Percentiles rank a stretch among this genome's conserved stretches.
Evolutionary conservation across 2,797 vertebrate genomes (phyloP).

Genomic region (Sitta carolinensis): DNA sequence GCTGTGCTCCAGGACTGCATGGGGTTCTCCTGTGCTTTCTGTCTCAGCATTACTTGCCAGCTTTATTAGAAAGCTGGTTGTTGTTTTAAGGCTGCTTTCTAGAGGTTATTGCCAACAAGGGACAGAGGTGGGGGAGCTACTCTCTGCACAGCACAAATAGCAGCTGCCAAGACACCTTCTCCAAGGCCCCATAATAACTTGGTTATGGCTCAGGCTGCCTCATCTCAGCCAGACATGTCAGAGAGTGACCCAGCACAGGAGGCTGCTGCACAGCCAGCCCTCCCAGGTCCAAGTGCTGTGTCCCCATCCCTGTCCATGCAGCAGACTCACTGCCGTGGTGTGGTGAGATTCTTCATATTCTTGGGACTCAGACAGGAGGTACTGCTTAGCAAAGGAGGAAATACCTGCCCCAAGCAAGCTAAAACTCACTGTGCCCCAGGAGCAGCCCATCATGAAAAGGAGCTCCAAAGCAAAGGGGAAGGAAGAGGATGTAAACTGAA

Average conservation of each 20-base stretch:
- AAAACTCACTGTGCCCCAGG: not conserved
- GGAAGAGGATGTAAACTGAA: not conserved
- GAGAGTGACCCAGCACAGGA: not conserved
- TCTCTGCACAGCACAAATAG: not conserved
- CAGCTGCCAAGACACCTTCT: constrained; percentile 54
- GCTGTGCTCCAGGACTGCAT: not conserved
- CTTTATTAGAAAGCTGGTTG: constrained; percentile 41
- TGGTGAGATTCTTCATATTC: accelerated
- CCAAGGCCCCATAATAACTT: constrained; percentile 5
- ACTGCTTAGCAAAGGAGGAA: not conserved
- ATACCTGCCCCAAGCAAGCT: not conserved
- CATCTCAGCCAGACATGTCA: not conserved
- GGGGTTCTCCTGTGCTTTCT: not conserved
- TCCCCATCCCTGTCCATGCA: not conserved
- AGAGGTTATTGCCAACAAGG: not conserved
- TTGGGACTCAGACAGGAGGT: not conserved
- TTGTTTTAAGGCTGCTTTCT: constrained; percentile 46
- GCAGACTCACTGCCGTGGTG: not conserved
- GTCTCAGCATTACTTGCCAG: constrained; percentile 11
- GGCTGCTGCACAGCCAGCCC: not conserved
- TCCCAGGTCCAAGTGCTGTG: not conserved
- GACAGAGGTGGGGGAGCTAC: constrained; percentile 2
- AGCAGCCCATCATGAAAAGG: not conserved
- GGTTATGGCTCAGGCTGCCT: constrained; percentile 5
- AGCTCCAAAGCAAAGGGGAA: not conserved